Base-by-base conservation (phyloP, 2,888 invertebrate species). In the Drosophila falleni region DNA sequence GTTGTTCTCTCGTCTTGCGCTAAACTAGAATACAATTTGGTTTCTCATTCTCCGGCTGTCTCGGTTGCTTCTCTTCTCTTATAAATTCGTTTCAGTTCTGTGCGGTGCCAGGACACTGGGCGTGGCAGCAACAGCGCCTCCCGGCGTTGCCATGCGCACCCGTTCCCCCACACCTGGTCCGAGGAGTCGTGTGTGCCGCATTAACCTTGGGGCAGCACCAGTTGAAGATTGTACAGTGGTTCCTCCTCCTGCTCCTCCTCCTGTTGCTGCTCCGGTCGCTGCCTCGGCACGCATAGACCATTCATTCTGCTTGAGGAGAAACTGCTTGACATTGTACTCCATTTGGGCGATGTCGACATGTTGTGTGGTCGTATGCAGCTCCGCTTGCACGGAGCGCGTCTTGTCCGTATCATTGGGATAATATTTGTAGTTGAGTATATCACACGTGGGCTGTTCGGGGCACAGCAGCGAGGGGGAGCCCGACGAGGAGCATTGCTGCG, bases 261-360 rank as follows among this genome's bases (percentile, higher is more conserved):
- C n/a, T n/a, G n/a, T n/a, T n/a, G n/a, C n/a, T 1, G 15, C 55
- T 2, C 19, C 63, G 33, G 47, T 44, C 15, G 70, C 44, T 16
- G 66, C 50, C n/a, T 78, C 51, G 13, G 80, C 85, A 13, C 91
- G 90, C 90, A 92, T 92, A 5, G 93, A 93, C 93, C 93, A 93
- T 78, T 93, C 93, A 63, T 93, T 93, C 61, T 93, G 93, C 77
- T 95, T 95, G 89, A 95, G 93, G 80, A 96, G 92, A 91, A 96
- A 96, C 90, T 95, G 95, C 91, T 95, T 96, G n/a, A 96, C 96
- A 90, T 96, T 95, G 88, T 95, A 95, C 90, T 96, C 96, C 95
- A 96, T 96, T 90, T 95, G 94, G 19, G 95, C 95, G 80, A 95
- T 94, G 90, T 95, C 95, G 78, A 94, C 94, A 9, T 94, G 81